phyloP scores from a whole-genome alignment of 2,888 invertebrate genomes.

The Ectobius pallidus region DNA sequence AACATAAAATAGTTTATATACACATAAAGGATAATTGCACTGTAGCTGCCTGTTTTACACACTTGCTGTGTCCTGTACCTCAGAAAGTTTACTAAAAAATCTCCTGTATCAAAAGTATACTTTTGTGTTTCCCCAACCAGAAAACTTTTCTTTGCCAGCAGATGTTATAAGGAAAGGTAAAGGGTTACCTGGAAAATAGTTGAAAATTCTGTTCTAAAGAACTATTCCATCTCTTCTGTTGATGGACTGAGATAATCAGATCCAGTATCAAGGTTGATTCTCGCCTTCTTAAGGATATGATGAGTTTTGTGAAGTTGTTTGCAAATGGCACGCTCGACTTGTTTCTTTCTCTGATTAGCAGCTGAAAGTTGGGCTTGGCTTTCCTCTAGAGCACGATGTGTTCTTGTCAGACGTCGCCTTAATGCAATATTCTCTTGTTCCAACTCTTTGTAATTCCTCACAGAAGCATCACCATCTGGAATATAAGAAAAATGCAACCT shows the following conservation, averaged over 20 bases:
- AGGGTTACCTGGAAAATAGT: no score
- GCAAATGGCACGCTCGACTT: conserved; percentile 83
- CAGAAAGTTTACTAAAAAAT: no score
- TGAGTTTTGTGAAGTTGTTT: conserved; percentile 81
- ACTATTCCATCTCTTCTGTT: conserved; percentile 8
- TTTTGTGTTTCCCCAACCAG: no score
- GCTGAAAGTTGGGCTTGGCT: conserved; percentile 76
- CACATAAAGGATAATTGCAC: no score
- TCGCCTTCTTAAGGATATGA: conserved; percentile 74
- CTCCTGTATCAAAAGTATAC: no score
- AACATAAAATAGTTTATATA: no score
- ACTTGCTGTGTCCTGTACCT: no score
- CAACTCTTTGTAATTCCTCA: conserved; percentile 46
- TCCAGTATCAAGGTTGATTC: conserved; percentile 60
- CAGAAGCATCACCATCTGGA: conserved; percentile 3
- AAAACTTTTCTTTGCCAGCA: no score
- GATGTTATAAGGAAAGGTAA: no score
- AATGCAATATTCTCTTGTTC: conserved; percentile 73
- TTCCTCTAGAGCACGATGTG: conserved; percentile 76
- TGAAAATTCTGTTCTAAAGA: no score
- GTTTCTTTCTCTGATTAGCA: conserved; percentile 79
- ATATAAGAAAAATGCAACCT: no score
- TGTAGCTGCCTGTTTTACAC: no score
- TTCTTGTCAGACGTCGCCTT: conserved; percentile 71
- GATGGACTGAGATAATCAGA: conserved; percentile 2